Evolutionary conservation across 2,888 invertebrate genomes (phyloP), one percentile per base, ranked within the genome.

Genomic region (Clusia tigrina): DNA sequence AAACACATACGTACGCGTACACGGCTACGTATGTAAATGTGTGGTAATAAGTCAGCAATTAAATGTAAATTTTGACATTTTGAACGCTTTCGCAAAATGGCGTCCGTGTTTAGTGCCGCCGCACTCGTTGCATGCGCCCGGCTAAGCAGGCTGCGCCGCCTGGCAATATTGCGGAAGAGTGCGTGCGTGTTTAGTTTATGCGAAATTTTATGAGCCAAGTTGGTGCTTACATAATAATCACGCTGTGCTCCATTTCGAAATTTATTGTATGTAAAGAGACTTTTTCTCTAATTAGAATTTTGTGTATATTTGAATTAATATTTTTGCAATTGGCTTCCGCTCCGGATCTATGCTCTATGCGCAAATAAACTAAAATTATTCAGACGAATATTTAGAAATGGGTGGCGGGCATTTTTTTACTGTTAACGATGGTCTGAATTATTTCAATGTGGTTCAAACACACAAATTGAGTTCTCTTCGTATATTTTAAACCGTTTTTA

Each of bases 101-200:
- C 42, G 42, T 17, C 42, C 42, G n/a, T n/a, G n/a, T 42, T 48
- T 20, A 48, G 18, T 20, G 48, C 48, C 15, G 48, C 12, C n/a
- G n/a, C 12, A 15, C 12, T 17, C 12, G 6, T 32, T 32, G 6
- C 12, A n/a, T 18, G 48, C 48, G 48, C 20, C 5, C 22, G 48
- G 48, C 18, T 9, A 32, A 12, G 6, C 20, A 22, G 20, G 48
- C 18, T 18, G 48, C 5, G 48, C 48, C n/a, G 3, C 22, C 5
- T 22, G 5, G 32, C 32, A 22, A 22, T 48, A 20, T 5, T 2
- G 48, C 48, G 48, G 20, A 48, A 48, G 67, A 67, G 71, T 73
- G 77, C 74, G 75, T 75, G 75, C 74, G 75, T 75, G 75, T 63
- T 74, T 54, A 67, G 57, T 69, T 69, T 69, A 67, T 69, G 65